These are phyloP conservation scores for Blera fallax DNA, from an alignment of 2,888 invertebrate species.

Conservation along the genomic window DNA sequence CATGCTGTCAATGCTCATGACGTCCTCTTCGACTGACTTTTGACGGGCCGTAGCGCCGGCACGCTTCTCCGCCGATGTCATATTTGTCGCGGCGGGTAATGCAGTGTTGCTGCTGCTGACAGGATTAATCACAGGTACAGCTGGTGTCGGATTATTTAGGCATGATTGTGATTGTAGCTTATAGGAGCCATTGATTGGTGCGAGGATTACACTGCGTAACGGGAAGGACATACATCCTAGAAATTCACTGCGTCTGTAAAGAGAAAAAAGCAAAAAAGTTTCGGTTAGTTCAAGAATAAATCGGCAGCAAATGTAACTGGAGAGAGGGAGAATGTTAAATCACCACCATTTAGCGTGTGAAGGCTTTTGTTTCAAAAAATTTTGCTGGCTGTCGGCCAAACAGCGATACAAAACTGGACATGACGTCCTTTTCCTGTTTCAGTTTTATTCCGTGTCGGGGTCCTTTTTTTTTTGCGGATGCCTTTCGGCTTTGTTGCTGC, in stretches of 20 bases:
- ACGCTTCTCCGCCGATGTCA: conserved; percentile 64
- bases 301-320: not conserved
- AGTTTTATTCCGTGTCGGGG: not conserved
- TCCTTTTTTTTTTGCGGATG: not conserved
- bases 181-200: conserved; percentile 87
- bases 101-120: conserved; percentile 51
- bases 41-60: conserved; percentile 75
- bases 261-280: conserved; percentile 68
- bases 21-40: conserved; percentile 81
- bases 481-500: not conserved
- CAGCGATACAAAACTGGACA: not conserved
- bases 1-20: conserved; percentile 79
- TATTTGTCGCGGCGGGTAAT: conserved; percentile 38
- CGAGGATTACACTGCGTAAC: conserved; percentile 89
- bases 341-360: not conserved
- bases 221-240: conserved; percentile 97
- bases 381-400: conserved; percentile 18
- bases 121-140: conserved; percentile 62
- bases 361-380: not conserved
- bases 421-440: conserved; percentile 3
- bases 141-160: conserved; percentile 82
- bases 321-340: not conserved
- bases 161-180: conserved; percentile 87
- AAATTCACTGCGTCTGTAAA: conserved; percentile 95
- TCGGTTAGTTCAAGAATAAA: conserved; percentile 18